These are phyloP conservation scores for Uloborus plumipes DNA, from an alignment of 2,888 invertebrate species.

Conservation along the genomic window DNA sequence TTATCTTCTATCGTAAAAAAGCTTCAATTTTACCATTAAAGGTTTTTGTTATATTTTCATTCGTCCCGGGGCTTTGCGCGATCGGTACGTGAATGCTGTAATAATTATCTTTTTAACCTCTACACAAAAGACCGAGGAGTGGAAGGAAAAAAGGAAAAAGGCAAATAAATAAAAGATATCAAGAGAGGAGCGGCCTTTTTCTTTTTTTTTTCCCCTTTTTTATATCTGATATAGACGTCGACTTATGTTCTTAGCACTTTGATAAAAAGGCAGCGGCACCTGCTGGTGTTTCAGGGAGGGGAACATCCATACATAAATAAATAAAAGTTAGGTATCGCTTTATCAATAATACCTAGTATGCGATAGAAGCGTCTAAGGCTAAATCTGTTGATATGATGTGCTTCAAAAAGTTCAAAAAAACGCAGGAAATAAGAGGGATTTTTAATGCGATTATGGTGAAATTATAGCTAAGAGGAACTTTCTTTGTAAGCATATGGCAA, in stretches of 20 bases:
- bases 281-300: constrained; percentile 10
- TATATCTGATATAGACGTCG: constrained; percentile 49
- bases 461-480: no score
- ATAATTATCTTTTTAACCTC: constrained; percentile 53
- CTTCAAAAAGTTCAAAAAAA: no score
- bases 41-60: constrained; percentile 21
- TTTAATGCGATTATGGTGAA: no score
- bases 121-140: constrained; percentile 16
- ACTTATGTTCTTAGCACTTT: constrained; percentile 43
- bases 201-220: constrained; percentile 9
- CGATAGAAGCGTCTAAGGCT: background rate
- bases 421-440: no score
- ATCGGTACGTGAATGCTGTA: constrained; percentile 18
- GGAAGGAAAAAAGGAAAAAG: constrained; percentile 16
- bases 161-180: constrained; percentile 25
- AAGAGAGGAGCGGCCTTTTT: constrained; percentile 9
- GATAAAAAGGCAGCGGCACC: constrained; percentile 29
- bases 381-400: no score
- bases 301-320: background rate
- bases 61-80: constrained; percentile 11
- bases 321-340: no score
- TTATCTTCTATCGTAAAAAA: constrained; percentile 1
- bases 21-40: constrained; percentile 56
- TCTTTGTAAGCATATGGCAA: no score
- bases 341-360: constrained; percentile 7